These are phyloP conservation scores for Micropoecilia bifurca DNA, from an alignment of 2,797 vertebrate species.

Conservation along the genomic window DNA sequence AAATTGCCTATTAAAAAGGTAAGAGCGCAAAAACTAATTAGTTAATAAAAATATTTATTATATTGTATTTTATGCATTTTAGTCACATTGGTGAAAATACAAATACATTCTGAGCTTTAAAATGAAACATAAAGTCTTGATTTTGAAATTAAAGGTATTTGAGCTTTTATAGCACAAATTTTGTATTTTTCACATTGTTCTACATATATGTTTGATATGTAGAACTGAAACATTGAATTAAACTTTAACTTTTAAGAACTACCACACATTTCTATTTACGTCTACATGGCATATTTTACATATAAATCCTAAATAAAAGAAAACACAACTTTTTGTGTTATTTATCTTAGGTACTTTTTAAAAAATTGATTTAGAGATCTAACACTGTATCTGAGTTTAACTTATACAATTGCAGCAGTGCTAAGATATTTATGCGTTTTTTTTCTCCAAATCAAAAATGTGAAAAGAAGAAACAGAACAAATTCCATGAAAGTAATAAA, in stretches of 20 bases:
- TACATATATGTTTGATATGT: background rate
- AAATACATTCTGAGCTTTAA: background rate
- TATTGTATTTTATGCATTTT: background rate
- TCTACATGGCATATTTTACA: background rate
- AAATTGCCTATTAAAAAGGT: background rate
- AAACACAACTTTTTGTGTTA: background rate
- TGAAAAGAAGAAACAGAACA: background rate
- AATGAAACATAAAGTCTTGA: background rate
- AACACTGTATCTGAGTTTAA: background rate
- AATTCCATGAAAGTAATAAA: background rate
- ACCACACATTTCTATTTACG: background rate
- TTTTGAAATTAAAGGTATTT: background rate
- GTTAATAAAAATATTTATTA: background rate
- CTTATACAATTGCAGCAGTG: background rate
- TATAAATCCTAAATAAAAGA: background rate
- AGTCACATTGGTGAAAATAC: constrained; percentile 4
- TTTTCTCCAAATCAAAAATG: background rate
- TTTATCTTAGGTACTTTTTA: background rate
- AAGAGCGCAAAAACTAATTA: background rate
- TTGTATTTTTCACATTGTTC: background rate
- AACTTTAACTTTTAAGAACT: background rate
- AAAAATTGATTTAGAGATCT: background rate
- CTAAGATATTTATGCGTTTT: background rate
- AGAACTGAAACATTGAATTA: background rate
- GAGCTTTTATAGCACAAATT: background rate